Percentiles rank a stretch among this genome's conserved stretches.
Evolutionary conservation across 2,888 invertebrate genomes (phyloP).

Genomic region (Siphlonurus alternatus): DNA sequence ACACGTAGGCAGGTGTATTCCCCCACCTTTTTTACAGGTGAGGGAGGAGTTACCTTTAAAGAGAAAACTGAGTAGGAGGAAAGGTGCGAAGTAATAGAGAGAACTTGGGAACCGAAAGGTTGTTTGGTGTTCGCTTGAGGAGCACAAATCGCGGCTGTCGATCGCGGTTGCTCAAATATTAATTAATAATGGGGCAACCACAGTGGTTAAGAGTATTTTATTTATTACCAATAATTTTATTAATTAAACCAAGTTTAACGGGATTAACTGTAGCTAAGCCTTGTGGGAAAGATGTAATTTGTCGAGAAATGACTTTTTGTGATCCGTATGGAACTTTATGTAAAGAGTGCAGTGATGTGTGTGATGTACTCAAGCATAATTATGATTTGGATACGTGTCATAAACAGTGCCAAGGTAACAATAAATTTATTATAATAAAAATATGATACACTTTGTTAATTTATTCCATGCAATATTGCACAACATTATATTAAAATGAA

Average conservation of each 20-base stretch:
- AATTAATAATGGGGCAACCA: no score
- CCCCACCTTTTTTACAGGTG: no score
- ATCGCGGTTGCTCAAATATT: no score
- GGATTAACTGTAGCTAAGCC: background rate
- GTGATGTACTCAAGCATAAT: background rate
- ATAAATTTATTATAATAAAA: background rate
- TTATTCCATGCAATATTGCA: background rate
- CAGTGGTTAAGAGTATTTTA: no score
- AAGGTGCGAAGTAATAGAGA: no score
- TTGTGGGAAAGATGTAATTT: background rate
- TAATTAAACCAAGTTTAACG: background rate
- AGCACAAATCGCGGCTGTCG: no score
- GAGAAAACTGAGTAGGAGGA: no score
- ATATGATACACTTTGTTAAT: background rate
- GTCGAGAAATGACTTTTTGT: background rate
- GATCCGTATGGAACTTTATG: background rate
- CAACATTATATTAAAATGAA: background rate
- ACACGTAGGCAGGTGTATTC: no score
- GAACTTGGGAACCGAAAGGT: no score
- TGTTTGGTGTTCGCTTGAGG: no score
- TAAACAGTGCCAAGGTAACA: background rate
- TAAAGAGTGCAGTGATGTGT: background rate
- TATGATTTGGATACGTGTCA: background rate
- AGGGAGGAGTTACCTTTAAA: no score
- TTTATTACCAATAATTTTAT: no score